Percentiles rank a stretch among this genome's conserved stretches.
phyloP scores from a whole-genome alignment of 2,113 vertebrate genomes.

The Anguilla rostrata region DNA sequence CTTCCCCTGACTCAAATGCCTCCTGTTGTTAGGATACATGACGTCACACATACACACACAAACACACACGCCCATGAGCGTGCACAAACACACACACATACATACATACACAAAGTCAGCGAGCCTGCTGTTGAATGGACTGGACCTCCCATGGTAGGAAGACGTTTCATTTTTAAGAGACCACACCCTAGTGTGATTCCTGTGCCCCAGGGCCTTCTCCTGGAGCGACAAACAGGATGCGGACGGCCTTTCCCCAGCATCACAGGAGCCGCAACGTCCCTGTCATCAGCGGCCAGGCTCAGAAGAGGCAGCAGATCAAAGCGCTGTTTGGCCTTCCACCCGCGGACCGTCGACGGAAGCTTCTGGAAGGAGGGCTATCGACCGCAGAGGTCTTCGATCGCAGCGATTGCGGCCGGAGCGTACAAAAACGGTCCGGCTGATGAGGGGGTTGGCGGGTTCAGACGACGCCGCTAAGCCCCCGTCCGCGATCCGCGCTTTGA shows the following conservation, averaged over 20 bases:
- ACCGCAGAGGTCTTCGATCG: background rate
- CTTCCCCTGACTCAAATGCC: background rate
- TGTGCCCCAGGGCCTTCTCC: background rate
- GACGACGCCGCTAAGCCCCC: background rate
- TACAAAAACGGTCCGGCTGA: too few relatives aligned
- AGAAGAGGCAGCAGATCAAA: background rate
- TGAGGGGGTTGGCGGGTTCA: too few relatives aligned
- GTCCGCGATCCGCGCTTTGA: background rate
- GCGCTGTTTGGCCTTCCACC: background rate
- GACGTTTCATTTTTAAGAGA: too few relatives aligned
- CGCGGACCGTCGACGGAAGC: background rate
- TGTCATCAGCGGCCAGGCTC: background rate
- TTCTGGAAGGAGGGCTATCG: background rate
- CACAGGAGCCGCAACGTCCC: background rate
- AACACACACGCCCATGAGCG: background rate
- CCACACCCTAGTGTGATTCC: too few relatives aligned
- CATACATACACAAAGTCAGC: background rate
- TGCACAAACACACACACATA: background rate
- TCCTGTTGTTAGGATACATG: background rate
- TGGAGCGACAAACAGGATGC: background rate
- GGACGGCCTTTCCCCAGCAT: background rate
- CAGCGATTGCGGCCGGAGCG: background rate
- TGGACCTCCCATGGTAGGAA: too few relatives aligned
- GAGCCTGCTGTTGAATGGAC: background rate
- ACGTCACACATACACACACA: conserved; percentile 10